Evolutionary conservation across 1,140 invertebrate species (phyloP), one percentile per base, ranked within the genome.

Genomic region (Drosophila lacteicornis): DNA sequence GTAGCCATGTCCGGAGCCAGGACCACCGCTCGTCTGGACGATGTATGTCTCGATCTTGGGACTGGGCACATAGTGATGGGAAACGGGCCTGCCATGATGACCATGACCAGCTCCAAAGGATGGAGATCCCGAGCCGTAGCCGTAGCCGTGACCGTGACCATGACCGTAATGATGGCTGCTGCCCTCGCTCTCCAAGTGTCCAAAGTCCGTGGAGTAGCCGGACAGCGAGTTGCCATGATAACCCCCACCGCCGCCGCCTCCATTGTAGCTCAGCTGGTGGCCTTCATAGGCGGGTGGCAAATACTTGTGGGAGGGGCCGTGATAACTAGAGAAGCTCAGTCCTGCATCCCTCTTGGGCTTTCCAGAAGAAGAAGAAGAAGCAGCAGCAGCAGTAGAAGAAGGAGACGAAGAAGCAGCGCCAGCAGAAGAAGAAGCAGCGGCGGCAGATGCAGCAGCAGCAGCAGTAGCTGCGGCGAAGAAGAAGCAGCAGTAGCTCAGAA

Each of bases 21-120:
- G 19, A 4, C 42, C 47, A 13, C 61, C 49, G 49, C 75, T 82
- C 2, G 81, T 82, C 49, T 90, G 85, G 9, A 90, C 82, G 42
- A 90, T 91, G 9, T 91, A 90, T 0, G 85, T 90, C 43, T 90
- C 85, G 56, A 90, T 80, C 55, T 90, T 90, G 53, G 81, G 79
- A 12, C 65, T 50, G 7, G 69, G 69, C 78, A 12, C 56, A 27
- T 63, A 61, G 30, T 65, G 67, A 4, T 69, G 65, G 17, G 33
- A 36, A 11, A 36, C 33, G 33, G 68, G 68, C 17, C 67, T 42
- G 38, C 47, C 46, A 8, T 82, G 19, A 8, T 82, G 19, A 22
- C 46, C 46, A 59, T 57, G n/a, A 61, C 67, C 9, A 51, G 56
- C 40, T 42, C 40, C 40, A 2, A 42, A 7, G 40, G 17, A 17